These are phyloP conservation scores for Styela clava DNA, from an alignment of 23 tunicate genomes.

Conservation along the genomic window DNA sequence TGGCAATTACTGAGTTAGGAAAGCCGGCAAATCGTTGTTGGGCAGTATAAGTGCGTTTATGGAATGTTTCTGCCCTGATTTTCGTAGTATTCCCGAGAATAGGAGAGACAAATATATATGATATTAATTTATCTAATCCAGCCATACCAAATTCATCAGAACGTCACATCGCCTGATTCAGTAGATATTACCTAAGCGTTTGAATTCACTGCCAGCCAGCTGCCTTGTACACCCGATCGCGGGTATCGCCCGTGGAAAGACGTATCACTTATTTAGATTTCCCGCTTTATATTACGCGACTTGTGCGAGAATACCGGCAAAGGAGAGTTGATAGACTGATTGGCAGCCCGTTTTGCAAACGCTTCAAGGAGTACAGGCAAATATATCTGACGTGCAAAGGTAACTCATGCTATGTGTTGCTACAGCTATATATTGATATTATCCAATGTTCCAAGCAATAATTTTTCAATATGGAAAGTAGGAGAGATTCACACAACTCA, in stretches of 20 bases:
- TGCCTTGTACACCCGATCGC: not conserved
- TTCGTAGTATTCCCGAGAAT: too few species aligned
- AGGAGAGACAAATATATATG: too few species aligned
- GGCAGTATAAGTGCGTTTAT: too few species aligned
- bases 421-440: not conserved
- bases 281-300: constrained; percentile 5
- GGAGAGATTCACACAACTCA: constrained; percentile 10
- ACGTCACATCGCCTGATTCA: too few species aligned
- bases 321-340: constrained; percentile 16
- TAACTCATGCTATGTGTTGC: not conserved
- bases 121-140: too few species aligned
- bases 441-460: not conserved
- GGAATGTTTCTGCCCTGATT: too few species aligned
- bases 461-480: constrained; percentile 9
- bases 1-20: too few species aligned
- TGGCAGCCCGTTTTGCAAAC: not conserved
- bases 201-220: not conserved
- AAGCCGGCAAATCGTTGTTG: too few species aligned
- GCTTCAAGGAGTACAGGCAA: not conserved
- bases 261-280: constrained; percentile 21
- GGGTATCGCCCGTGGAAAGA: not conserved
- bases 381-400: not conserved
- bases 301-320: not conserved
- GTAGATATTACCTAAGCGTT: too few species aligned
- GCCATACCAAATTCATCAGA: too few species aligned